Conservation (phyloP, 2,113 vertebrate species). For the Lonchura striata region DNA sequence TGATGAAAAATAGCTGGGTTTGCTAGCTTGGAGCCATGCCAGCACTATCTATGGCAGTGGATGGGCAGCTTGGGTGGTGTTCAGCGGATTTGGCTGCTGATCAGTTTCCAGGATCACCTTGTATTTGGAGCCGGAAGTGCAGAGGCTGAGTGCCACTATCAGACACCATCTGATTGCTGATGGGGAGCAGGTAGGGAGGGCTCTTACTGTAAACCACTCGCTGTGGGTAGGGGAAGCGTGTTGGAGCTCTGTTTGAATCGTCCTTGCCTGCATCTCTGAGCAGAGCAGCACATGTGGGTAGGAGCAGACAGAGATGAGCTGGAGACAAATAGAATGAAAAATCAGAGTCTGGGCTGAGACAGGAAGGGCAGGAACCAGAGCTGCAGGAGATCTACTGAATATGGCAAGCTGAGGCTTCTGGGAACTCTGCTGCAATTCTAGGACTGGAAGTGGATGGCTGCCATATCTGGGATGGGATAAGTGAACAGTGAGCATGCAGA, state of each 20-base stretch:
- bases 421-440: not conserved
- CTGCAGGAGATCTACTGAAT: not conserved
- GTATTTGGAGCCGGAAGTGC: not conserved
- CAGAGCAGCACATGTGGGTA: not conserved
- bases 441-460: not conserved
- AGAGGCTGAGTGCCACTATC: not conserved
- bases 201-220: not conserved
- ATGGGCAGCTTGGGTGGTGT: accelerated
- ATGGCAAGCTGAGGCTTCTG: not conserved
- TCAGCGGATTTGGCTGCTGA: not conserved
- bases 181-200: not conserved
- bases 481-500: accelerated
- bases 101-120: not conserved
- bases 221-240: not conserved
- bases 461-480: not conserved
- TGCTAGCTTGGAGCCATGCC: not conserved
- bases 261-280: not conserved
- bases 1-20: not conserved
- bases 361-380: not conserved
- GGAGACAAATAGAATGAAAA: not conserved
- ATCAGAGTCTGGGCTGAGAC: not conserved
- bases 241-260: not conserved
- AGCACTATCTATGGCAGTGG: accelerated
- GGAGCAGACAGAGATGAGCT: not conserved
- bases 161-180: constrained; percentile 14